Base-by-base conservation (phyloP, 2,113 vertebrate species). In the Panthera tigris region DNA sequence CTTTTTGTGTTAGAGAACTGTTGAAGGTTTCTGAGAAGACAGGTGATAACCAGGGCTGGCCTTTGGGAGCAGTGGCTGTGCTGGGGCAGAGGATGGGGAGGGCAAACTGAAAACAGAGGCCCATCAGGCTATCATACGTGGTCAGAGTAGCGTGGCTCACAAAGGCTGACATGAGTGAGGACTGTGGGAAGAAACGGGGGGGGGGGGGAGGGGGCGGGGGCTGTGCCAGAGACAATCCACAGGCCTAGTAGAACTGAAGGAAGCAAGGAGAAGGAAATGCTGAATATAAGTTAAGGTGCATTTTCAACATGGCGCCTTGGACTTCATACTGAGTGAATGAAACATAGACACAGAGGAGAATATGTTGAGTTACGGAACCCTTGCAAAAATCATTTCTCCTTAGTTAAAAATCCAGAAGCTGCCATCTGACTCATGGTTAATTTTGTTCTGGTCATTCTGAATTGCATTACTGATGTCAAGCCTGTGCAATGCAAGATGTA, bases 391-490 rank as follows among this genome's bases (percentile, higher is more conserved):
- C 76, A 57, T 96, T 96, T 89, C 85, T 79, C 39, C 69, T 92
- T 76, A 79, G 0, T 69, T 39, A 31, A 86, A 61, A 52, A 11
- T 57, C 89, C 14, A 16, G 6, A 36, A 95, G 97, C 98, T 66
- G 87, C 96, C 79, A 90, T 93, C 95, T 74, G 96, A 61, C 79
- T 97, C 97, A 84, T 10, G 13, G 36, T 5, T 98, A 66, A 97
- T 92, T 41, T 97, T 95, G 63, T 98, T 89, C 39, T n/a, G n/a
- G 63, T 57, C 78, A 27, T 87, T 92, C 90, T 50, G 97, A 98
- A 98, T 90, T 86, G 18, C 85, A 12, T 81, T 93, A 1, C 87
- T 97, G 98, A 98, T 45, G 73, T 98, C 97, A 98, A 19, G 39
- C 33, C 85, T 31, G 39, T 45, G 94, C 93, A 9, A 19, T 1